A percentile compares a stretch with the other conserved stretches of the same genome.
Evolutionary conservation across 2,888 invertebrate species (phyloP).

Genomic region (Lathronympha strigana): DNA sequence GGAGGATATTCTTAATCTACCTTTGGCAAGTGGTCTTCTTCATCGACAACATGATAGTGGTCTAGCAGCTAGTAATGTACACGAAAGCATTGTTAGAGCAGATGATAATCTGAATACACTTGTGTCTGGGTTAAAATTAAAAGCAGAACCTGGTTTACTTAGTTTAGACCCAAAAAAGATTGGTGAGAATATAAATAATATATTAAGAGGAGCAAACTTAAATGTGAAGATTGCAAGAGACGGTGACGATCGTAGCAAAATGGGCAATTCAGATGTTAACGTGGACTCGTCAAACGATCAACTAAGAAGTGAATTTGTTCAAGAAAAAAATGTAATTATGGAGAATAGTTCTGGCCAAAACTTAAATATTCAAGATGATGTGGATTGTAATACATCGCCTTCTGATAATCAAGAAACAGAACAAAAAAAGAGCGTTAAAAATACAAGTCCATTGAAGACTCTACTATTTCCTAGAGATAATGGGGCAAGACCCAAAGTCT

Average conservation of each 20-base stretch:
- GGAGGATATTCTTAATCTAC: conserved; percentile 51
- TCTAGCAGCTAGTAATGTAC: conserved; percentile 59
- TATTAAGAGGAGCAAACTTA: not conserved
- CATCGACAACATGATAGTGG: conserved; percentile 52
- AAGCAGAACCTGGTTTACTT: conserved; percentile 43
- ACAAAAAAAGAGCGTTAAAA: not conserved
- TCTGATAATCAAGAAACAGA: conserved; percentile 45
- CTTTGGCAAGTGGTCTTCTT: conserved; percentile 46
- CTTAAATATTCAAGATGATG: conserved; percentile 4
- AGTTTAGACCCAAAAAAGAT: conserved; percentile 27
- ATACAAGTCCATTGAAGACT: conserved; percentile 16
- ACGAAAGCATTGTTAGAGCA: conserved; percentile 51
- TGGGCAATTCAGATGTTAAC: not conserved
- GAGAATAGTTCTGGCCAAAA: not conserved
- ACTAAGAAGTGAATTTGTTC: not conserved
- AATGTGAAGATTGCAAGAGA: conserved; percentile 3
- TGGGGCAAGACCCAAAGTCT: conserved; percentile 43
- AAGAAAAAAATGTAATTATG: conserved; percentile 7
- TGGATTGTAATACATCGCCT: conserved; percentile 45
- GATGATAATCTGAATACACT: conserved; percentile 40
- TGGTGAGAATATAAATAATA: conserved; percentile 11
- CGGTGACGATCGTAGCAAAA: conserved; percentile 6
- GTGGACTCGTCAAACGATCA: not conserved
- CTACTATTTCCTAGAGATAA: conserved; percentile 40
- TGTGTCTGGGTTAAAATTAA: conserved; percentile 45